These are phyloP conservation scores for Mesorhabditis belari DNA, from an alignment of 2,888 invertebrate species.

Conservation along the genomic window DNA sequence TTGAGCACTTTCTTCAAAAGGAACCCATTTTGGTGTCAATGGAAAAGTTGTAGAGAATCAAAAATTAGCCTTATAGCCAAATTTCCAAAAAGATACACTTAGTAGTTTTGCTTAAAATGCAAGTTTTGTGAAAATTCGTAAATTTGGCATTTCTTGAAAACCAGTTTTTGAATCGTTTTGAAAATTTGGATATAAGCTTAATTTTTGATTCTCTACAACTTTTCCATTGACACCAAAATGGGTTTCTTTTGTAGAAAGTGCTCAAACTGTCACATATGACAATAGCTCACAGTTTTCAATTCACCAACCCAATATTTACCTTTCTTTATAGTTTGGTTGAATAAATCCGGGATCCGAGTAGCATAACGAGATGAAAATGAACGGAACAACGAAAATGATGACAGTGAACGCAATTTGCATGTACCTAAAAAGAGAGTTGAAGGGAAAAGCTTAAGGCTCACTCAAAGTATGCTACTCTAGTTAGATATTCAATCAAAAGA, in stretches of 20 bases:
- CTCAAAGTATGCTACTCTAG: too few relatives aligned
- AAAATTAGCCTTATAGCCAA: too few relatives aligned
- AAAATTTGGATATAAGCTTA: slow-evolving; percentile 55
- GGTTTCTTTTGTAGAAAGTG: slow-evolving; percentile 75
- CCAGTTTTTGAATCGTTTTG: too few relatives aligned
- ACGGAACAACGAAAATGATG: slow-evolving; percentile 60
- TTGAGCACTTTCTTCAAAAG: too few relatives aligned
- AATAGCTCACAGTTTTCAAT: slow-evolving; percentile 37
- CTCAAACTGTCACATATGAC: slow-evolving; percentile 23
- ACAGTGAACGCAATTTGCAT: slow-evolving; percentile 33
- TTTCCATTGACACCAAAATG: slow-evolving; percentile 83
- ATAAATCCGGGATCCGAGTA: slow-evolving; percentile 86
- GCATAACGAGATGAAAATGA: slow-evolving; percentile 82
- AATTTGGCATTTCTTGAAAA: too few relatives aligned
- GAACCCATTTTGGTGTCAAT: too few relatives aligned
- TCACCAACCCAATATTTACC: slow-evolving; percentile 14
- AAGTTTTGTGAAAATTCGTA: too few relatives aligned
- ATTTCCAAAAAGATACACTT: too few relatives aligned
- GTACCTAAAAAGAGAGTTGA: slow-evolving; percentile 28
- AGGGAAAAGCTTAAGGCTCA: too few relatives aligned
- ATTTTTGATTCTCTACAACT: slow-evolving; percentile 78
- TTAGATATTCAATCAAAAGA: too few relatives aligned
- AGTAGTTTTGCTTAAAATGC: too few relatives aligned
- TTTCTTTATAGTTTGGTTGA: slow-evolving; percentile 67
- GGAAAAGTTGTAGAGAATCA: too few relatives aligned